Evolutionary conservation across 2,797 vertebrate species (phyloP).

Genomic region (Onychomys leucogaster): DNA sequence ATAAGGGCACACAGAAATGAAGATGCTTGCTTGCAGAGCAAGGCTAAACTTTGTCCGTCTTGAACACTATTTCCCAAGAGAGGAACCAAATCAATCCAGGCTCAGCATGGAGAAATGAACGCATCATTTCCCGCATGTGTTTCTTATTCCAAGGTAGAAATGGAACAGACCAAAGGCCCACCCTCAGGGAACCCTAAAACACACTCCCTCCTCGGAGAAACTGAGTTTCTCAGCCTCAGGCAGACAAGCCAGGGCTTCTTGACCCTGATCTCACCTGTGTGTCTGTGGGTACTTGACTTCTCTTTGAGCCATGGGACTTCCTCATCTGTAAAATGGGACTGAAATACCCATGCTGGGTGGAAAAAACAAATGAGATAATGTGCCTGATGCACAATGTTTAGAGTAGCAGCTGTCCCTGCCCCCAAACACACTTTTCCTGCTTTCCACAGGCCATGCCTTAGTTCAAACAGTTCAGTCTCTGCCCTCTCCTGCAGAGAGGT

Average conservation of each 20-base stretch:
- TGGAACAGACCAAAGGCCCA: background rate
- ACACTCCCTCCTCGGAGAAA: accelerated
- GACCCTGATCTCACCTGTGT: accelerated
- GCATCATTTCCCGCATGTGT: accelerated
- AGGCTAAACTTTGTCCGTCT: background rate
- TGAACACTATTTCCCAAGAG: background rate
- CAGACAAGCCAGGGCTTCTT: background rate
- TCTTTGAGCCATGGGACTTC: background rate
- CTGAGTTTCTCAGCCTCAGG: no score
- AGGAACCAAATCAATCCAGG: background rate
- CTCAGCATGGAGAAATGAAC: background rate
- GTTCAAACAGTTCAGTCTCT: background rate
- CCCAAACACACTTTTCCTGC: background rate
- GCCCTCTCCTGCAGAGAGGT: background rate
- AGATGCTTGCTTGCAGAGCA: background rate
- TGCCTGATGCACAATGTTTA: accelerated
- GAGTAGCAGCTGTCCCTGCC: accelerated
- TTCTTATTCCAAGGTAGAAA: background rate
- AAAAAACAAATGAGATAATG: background rate
- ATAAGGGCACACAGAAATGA: background rate
- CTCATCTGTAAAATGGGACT: background rate
- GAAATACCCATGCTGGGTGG: accelerated
- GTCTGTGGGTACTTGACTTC: background rate
- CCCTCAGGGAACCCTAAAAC: background rate
- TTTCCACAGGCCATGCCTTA: background rate